These are phyloP conservation scores for Muntiacus reevesi DNA, from an alignment of 2,113 vertebrate genomes.

Conservation along the genomic window DNA sequence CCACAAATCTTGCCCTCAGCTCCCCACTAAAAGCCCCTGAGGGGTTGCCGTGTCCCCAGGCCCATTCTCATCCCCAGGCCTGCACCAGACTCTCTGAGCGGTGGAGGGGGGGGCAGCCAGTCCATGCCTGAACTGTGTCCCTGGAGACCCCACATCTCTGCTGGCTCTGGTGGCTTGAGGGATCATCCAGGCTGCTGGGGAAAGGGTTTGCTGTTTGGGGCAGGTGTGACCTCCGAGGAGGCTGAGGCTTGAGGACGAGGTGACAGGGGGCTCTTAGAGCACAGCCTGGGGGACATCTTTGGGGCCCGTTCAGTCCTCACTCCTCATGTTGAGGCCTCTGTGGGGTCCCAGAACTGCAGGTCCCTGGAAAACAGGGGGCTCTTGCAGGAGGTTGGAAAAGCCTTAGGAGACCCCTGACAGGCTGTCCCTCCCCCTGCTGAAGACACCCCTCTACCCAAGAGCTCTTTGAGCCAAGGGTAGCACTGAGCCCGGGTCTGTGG, in stretches of 20 bases:
- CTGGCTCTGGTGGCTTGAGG: background rate
- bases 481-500: background rate
- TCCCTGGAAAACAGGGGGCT: too few relatives aligned
- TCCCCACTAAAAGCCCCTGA: background rate
- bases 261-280: background rate
- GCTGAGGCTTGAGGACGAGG: accelerated
- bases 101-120: too few relatives aligned
- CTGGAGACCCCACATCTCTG: background rate
- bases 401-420: too few relatives aligned
- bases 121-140: background rate
- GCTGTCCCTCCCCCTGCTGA: background rate
- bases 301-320: background rate
- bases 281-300: background rate
- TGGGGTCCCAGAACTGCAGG: background rate
- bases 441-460: accelerated
- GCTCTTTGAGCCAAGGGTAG: background rate
- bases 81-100: background rate
- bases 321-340: background rate
- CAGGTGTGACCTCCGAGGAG: background rate
- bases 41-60: background rate
- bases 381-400: background rate
- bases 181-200: background rate
- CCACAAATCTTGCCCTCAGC: background rate
- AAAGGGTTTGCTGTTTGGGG: background rate
- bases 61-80: background rate